Evolutionary conservation across 2,797 vertebrate species (phyloP).

Genomic region (Cryptoprocta ferox): DNA sequence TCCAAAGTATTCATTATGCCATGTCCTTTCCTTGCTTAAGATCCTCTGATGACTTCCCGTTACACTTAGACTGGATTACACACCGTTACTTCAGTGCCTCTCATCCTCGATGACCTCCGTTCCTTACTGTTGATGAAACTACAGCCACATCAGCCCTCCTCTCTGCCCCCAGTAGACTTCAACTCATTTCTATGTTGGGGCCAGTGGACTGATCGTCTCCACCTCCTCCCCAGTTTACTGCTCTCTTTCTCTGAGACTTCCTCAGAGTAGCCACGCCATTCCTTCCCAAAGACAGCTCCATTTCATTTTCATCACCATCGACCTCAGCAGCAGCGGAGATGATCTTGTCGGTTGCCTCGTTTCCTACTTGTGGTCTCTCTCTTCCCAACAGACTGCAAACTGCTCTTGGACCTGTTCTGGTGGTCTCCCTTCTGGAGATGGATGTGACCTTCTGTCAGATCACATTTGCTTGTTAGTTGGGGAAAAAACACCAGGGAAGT

Average conservation of each 20-base stretch:
- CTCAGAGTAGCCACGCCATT: background rate
- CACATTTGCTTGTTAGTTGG: background rate
- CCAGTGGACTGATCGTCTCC: too few relatives aligned
- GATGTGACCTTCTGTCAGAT: background rate
- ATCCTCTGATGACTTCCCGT: background rate
- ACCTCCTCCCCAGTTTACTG: background rate
- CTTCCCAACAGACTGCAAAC: background rate
- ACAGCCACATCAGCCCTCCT: background rate
- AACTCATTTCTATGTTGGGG: background rate
- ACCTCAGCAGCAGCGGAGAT: background rate
- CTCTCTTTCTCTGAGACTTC: background rate
- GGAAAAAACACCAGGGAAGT: background rate
- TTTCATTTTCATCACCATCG: fast-evolving
- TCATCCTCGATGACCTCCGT: background rate
- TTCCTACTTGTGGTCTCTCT: background rate
- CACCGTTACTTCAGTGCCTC: background rate
- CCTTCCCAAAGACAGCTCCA: too few relatives aligned
- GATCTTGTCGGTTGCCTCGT: background rate
- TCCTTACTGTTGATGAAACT: background rate
- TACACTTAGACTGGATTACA: background rate
- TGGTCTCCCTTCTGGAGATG: fast-evolving
- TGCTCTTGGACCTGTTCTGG: background rate
- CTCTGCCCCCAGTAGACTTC: background rate
- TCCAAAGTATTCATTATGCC: background rate
- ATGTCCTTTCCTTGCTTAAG: background rate